phyloP scores from a whole-genome alignment of 2,888 invertebrate species.

The Lottia scabra region DNA sequence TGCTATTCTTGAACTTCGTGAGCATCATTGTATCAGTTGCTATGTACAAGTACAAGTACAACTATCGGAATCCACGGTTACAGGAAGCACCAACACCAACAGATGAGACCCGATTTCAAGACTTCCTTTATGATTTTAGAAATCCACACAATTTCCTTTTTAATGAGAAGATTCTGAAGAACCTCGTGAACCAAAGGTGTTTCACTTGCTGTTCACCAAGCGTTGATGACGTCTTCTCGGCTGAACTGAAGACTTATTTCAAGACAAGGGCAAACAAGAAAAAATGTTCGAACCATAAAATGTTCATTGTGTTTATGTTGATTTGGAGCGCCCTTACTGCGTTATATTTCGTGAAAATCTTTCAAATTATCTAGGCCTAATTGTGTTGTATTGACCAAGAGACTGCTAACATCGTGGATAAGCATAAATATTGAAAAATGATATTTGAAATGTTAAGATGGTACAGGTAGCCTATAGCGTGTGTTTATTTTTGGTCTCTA shows the following conservation, averaged over 20 bases:
- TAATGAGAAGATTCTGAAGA: neutral
- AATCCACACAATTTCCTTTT: neutral
- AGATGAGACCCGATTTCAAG: neutral
- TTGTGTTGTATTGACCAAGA: too few species aligned
- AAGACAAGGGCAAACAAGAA: neutral
- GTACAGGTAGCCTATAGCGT: too few species aligned
- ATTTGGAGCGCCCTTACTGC: neutral
- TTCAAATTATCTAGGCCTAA: neutral
- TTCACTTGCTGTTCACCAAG: neutral
- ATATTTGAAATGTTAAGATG: too few species aligned
- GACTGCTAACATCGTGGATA: too few species aligned
- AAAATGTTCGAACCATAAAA: neutral
- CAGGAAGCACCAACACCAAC: neutral
- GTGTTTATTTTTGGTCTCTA: too few species aligned
- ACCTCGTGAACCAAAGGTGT: neutral
- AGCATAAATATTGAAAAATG: too few species aligned
- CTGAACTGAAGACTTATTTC: neutral
- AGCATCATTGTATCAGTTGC: neutral
- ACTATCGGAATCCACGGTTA: too few species aligned
- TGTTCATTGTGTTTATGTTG: neutral
- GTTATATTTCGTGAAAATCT: neutral
- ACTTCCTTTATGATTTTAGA: neutral
- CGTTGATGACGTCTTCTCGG: neutral
- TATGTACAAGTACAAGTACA: neutral
- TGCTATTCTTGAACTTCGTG: neutral